Conservation (phyloP, 2,113 vertebrate genomes). For the Hippocampus zosterae region DNA sequence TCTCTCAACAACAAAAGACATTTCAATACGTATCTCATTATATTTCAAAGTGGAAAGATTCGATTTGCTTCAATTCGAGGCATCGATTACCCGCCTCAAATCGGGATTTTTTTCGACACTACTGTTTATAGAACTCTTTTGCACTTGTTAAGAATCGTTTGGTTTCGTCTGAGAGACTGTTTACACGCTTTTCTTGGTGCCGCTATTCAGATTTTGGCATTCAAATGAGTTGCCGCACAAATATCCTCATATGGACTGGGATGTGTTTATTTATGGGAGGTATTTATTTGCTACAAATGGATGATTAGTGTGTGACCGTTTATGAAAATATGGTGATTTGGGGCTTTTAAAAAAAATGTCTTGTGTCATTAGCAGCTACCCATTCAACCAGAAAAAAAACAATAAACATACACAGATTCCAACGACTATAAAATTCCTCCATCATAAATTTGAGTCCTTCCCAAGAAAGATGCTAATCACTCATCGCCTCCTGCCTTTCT, state of each 20-base stretch:
- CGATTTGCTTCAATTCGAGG: no score
- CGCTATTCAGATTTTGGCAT: no score
- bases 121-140: neutral
- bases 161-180: neutral
- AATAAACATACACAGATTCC: constrained; percentile 40
- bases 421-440: constrained; percentile 41
- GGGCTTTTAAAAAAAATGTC: neutral
- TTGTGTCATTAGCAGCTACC: neutral
- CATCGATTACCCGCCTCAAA: no score
- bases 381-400: neutral
- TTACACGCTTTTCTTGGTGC: no score
- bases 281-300: neutral
- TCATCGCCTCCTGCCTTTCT: constrained; percentile 23
- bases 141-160: neutral
- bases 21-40: no score
- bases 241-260: no score
- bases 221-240: no score
- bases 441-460: constrained; percentile 36
- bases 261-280: no score
- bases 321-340: neutral
- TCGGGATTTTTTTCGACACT: no score
- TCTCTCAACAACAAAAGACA: no score
- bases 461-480: constrained; percentile 55
- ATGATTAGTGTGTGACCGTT: neutral
- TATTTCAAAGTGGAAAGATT: no score